Percentiles rank a stretch among this genome's conserved stretches.
phyloP scores from a whole-genome alignment of 2,113 vertebrate genomes.

The Chionomys nivalis region DNA sequence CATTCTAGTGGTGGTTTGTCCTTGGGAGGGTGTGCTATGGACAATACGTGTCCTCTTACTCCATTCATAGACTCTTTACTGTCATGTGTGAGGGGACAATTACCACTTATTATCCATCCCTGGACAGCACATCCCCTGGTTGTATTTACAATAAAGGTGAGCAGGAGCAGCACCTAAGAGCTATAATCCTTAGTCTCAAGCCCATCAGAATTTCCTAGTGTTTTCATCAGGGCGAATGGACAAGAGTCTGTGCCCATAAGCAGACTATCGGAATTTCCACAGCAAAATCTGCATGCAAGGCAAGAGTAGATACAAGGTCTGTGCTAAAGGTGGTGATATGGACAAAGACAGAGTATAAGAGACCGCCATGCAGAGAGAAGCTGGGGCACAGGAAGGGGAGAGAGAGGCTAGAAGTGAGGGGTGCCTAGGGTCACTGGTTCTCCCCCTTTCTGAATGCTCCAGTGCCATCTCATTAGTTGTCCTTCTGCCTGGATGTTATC shows the following conservation, averaged over 20 bases:
- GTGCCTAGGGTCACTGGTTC: fast-evolving
- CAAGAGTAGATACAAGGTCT: not conserved
- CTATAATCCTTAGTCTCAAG: fast-evolving
- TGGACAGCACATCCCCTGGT: too few species aligned
- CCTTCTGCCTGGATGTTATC: not conserved
- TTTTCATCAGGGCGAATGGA: not conserved
- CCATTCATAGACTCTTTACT: not conserved
- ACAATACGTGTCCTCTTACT: not conserved
- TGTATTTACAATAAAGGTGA: not conserved
- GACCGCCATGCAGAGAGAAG: not conserved
- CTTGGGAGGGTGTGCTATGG: not conserved
- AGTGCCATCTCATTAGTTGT: not conserved
- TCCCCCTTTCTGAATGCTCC: fast-evolving
- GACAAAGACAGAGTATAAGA: not conserved
- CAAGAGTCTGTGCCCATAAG: fast-evolving
- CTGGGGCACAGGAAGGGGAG: not conserved
- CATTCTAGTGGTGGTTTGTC: not conserved
- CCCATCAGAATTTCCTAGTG: not conserved
- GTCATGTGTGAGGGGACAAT: not conserved
- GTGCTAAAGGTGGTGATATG: not conserved
- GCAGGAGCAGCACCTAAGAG: not conserved
- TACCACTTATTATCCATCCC: not conserved
- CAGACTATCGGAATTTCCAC: not conserved
- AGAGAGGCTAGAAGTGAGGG: not conserved
- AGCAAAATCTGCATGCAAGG: not conserved